Base-by-base conservation (phyloP, 1,140 invertebrate genomes). In the Oryctes rhinoceros region DNA sequence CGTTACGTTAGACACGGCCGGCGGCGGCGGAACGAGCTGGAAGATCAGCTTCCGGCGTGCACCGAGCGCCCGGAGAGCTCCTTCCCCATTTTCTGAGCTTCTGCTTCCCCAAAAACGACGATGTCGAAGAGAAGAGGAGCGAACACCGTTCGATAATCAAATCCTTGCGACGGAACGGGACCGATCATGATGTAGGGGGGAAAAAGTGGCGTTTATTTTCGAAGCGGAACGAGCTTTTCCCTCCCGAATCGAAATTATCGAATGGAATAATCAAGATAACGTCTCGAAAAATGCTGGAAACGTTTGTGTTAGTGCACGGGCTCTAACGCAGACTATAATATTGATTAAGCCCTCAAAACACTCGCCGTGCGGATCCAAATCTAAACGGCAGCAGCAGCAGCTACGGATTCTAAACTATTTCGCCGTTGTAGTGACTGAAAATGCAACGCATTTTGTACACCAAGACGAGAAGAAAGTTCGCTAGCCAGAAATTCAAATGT, bases 361-460 rank as follows among this genome's bases (percentile, higher is more conserved):
- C 74, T 79, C 37, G 76, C 62, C 80, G 79, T 80, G 81, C 49
- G 80, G 79, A 80, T 79, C 62, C 30, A 44, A 75, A 75, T 65
- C 47, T 79, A 35, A 24, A 78, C 76, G 37, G 79, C 80, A 82
- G 39, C 78, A 82, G 79, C 80, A 81, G 79, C 78, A 71, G 65
- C 20, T 30, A 7, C 39, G 39, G 39, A 44, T 44, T 71, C 24
- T 71, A 30, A 71, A 71, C 20, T 71, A 15, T 71, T 71, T 35
- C 24, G 11, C 9, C 65, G 35, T 71, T 37, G 24, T 35, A 67
- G 35, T 44, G 80, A 80, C 79, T 67, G 47, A 80, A 86, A 85
- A 86, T 86, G 85, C 83, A 82, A 81, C 79, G 79, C 81, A 83
- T 86, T 80, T 81, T 83, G 62, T 78, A 82, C 53, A 83, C 79